Evolutionary conservation across 2,888 invertebrate genomes (phyloP).

Genomic region (Clunio marinus): DNA sequence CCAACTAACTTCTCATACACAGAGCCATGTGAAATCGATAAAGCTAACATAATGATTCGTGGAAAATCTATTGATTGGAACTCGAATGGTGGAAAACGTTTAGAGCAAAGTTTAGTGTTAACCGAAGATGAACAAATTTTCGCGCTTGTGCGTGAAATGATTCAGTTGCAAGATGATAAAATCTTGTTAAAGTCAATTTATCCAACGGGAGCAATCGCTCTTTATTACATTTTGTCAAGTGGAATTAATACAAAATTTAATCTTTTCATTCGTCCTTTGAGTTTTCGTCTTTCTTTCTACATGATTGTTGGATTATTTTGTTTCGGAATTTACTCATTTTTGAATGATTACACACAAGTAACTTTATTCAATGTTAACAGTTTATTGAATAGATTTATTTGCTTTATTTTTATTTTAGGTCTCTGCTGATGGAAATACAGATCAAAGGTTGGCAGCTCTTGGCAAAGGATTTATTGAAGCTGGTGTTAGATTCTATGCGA

Average conservation of each 20-base stretch:
- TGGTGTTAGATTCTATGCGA: conserved; percentile 72
- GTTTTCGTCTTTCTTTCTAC: conserved; percentile 49
- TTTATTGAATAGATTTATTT: background rate
- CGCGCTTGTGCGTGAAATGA: conserved; percentile 71
- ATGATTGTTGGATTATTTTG: conserved; percentile 10
- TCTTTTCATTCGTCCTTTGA: conserved; percentile 55
- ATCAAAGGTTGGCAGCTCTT: conserved; percentile 59
- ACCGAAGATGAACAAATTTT: conserved; percentile 75
- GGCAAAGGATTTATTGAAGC: conserved; percentile 61
- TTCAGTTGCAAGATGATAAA: conserved; percentile 59
- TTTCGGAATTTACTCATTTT: conserved; percentile 47
- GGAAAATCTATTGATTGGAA: conserved; percentile 62
- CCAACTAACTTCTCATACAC: conserved; percentile 67
- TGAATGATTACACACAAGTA: conserved; percentile 63
- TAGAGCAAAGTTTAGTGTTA: conserved; percentile 65
- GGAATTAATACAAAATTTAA: conserved; percentile 56
- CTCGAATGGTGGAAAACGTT: conserved; percentile 57
- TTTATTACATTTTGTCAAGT: conserved; percentile 55
- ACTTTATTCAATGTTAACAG: conserved; percentile 18
- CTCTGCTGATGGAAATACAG: conserved; percentile 58
- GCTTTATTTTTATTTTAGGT: background rate
- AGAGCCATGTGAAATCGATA: conserved; percentile 56
- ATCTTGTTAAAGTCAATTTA: conserved; percentile 57
- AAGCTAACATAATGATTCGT: conserved; percentile 58
- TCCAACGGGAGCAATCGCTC: conserved; percentile 53